Evolutionary conservation across 23 tunicate species (phyloP).

Genomic region (Diplosoma virens): DNA sequence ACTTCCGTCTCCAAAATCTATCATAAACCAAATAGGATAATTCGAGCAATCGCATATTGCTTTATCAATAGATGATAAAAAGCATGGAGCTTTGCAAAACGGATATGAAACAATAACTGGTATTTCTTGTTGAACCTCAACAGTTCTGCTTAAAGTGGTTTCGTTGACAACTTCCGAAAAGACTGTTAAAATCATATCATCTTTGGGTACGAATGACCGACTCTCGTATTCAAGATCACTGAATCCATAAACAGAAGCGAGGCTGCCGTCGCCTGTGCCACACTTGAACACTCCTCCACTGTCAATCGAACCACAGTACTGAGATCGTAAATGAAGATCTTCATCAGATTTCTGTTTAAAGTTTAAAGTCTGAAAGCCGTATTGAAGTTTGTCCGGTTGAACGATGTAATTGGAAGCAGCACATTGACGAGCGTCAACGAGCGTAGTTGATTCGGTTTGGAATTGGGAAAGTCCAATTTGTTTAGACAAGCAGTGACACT

Average conservation of each 20-base stretch:
- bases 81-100: background rate
- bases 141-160: background rate
- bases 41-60: background rate
- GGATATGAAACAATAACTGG: background rate
- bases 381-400: background rate
- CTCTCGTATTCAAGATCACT: background rate
- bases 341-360: background rate
- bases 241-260: background rate
- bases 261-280: background rate
- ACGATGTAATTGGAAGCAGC: background rate
- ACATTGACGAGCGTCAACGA: background rate
- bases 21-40: background rate
- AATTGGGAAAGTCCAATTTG: background rate
- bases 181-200: background rate
- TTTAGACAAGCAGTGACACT: conserved; percentile 3
- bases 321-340: background rate
- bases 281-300: conserved; percentile 38
- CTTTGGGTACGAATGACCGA: background rate
- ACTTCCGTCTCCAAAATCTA: background rate
- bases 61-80: background rate
- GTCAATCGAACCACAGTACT: conserved; percentile 21
- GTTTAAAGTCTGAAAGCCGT: conserved; percentile 1
- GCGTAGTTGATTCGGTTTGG: background rate
- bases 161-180: background rate
- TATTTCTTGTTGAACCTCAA: background rate